Evolutionary conservation across 2,797 vertebrate genomes (phyloP).

Genomic region (Loris lydekkerianus): DNA sequence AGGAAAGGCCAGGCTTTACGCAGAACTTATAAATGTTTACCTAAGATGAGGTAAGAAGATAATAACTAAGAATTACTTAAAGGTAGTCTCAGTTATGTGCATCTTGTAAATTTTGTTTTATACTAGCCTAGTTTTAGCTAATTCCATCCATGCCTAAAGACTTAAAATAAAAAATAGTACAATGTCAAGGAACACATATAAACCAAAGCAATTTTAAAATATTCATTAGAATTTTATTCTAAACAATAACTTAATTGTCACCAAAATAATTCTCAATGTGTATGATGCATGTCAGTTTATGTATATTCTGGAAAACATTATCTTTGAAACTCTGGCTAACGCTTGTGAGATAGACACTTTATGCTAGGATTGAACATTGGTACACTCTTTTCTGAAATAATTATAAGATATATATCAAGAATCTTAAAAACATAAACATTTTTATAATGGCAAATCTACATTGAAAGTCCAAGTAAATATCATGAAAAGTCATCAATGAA

Average conservation of each 20-base stretch:
- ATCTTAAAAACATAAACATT: neutral
- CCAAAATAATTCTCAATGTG: neutral
- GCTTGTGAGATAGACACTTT: neutral
- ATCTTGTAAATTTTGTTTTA: slow-evolving; percentile 44
- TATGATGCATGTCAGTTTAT: neutral
- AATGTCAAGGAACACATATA: neutral
- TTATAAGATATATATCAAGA: neutral
- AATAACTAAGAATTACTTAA: slow-evolving; percentile 71
- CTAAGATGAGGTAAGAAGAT: slow-evolving; percentile 65
- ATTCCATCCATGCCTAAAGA: neutral
- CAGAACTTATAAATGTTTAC: slow-evolving; percentile 84
- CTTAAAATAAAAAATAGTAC: neutral
- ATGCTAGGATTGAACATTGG: neutral
- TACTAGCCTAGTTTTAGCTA: neutral
- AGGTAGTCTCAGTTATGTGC: slow-evolving; percentile 6
- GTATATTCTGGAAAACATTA: neutral
- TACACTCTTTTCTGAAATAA: neutral
- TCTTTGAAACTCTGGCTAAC: neutral
- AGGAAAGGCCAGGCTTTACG: slow-evolving; percentile 75
- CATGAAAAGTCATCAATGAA: neutral
- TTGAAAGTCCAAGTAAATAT: slow-evolving; percentile 1
- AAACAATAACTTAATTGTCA: neutral
- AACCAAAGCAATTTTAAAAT: neutral
- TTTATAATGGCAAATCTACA: neutral
- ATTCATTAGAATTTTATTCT: slow-evolving; percentile 46